Conservation (phyloP, 2,797 vertebrate species). For the Ctenopoma kingsleyae region DNA sequence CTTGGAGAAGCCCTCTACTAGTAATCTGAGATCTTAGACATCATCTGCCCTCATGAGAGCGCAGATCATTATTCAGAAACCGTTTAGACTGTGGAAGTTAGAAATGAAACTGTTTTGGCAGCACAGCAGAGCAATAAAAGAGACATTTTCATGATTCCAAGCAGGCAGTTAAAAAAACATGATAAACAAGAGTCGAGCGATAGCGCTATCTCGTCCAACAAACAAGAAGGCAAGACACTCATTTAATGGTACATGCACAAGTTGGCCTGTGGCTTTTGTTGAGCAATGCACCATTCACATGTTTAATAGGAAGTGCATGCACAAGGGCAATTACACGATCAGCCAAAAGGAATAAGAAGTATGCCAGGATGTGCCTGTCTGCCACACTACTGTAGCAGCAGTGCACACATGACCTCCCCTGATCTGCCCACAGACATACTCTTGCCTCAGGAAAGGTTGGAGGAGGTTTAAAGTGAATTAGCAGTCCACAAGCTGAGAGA, state of each 20-base stretch:
- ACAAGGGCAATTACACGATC: constrained; percentile 40
- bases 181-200: constrained; percentile 23
- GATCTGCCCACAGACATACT: constrained; percentile 46
- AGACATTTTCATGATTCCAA: constrained; percentile 28
- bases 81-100: constrained; percentile 19
- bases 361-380: constrained; percentile 33
- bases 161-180: constrained; percentile 9
- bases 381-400: constrained; percentile 16
- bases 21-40: constrained; percentile 33
- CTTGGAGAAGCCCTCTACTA: constrained; percentile 22
- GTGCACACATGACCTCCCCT: constrained; percentile 55
- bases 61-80: constrained; percentile 16
- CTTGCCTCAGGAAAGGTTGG: constrained; percentile 53
- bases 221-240: constrained; percentile 19
- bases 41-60: constrained; percentile 15
- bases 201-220: constrained; percentile 14
- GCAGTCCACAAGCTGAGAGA: constrained; percentile 37
- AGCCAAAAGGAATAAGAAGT: constrained; percentile 45
- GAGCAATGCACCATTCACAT: constrained; percentile 23
- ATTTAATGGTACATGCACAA: constrained; percentile 44
- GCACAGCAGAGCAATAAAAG: constrained; percentile 9
- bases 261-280: constrained; percentile 43
- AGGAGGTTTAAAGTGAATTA: constrained; percentile 63
- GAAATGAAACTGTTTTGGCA: constrained; percentile 41
- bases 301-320: constrained; percentile 40